Base-by-base conservation (phyloP, 2,888 invertebrate genomes). In the Pseudoips prasinana region DNA sequence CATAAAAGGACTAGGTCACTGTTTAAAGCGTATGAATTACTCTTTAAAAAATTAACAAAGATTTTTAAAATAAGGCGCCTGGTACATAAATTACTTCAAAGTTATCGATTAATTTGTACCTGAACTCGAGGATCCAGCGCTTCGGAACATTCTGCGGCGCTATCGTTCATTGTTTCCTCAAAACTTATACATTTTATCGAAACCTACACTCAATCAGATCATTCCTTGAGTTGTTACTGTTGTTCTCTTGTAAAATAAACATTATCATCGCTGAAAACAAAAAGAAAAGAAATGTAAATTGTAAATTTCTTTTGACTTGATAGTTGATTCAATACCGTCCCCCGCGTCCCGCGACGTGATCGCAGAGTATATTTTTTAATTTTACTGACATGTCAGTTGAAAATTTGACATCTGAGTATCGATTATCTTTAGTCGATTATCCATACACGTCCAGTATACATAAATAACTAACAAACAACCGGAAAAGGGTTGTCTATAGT, bases 111-210 rank as follows among this genome's bases (percentile, higher is more conserved):
- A 68, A 37, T 58, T 74, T 79, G 14, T 86, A 93, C 93, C 91
- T 95, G 95, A 66, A 95, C 94, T 77, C 95, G 89, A 35, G 95
- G 95, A 90, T 95, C 95, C 70, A 95, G 92, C 51, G 93, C 92
- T 89, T 94, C 94, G 65, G 90, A 88, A 76, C 87, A 88, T 77
- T 91, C 91, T 34, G 87, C 82, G 41, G 87, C 85, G 85, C 85
- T 89, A 78, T 91, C 91, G 75, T 90, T 90, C 91, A 91, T 92
- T 77, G 71, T 87, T 72, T 65, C 64, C 60, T 80, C 64, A 79
- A 58, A 64, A 54, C 38, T 55, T 56, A 68, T 41, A 40, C 81
- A 85, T 87, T 66, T 70, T 80, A 71, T 39, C 36, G 25, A 35
- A 46, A 64, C 44, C 64, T 65, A 68, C 46, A 58, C 64, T 66